Percentiles rank a stretch among this genome's conserved stretches.
Conservation (phyloP, 2,113 vertebrate species). For the Brachypodius melanocephalos region DNA sequence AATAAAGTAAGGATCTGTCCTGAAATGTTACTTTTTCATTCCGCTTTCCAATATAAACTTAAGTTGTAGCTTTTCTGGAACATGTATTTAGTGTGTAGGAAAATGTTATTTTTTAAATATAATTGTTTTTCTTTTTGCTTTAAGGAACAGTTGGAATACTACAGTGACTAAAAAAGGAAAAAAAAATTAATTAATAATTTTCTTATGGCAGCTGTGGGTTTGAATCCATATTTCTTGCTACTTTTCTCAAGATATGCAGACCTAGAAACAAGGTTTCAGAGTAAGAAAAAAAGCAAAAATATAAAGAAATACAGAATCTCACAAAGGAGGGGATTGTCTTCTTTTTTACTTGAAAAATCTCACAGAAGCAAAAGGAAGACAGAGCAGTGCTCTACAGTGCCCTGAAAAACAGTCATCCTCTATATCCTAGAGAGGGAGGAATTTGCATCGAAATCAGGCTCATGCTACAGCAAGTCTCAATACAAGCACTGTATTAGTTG, state of each 20-base stretch:
- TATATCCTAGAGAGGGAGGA: not conserved
- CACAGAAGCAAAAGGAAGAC: not conserved
- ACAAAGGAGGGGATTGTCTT: not conserved
- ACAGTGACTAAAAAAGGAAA: not conserved
- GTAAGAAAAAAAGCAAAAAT: not conserved
- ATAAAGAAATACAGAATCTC: not conserved
- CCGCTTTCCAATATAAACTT: not conserved
- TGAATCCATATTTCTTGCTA: not conserved
- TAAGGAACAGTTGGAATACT: not conserved
- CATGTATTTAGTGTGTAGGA: not conserved
- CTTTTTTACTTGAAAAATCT: not conserved
- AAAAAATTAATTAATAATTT: not conserved
- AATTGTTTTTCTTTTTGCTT: not conserved
- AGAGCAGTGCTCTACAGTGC: not conserved
- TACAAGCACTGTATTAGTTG: slow-evolving; percentile 25
- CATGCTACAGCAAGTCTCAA: not conserved
- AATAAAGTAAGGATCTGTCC: not conserved
- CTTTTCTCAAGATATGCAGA: not conserved
- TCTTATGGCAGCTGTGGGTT: not conserved
- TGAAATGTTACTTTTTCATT: not conserved
- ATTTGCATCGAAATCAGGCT: slow-evolving; percentile 47
- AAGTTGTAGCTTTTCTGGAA: not conserved
- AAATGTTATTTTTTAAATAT: not conserved
- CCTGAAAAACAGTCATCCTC: slow-evolving; percentile 21
- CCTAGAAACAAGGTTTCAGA: not conserved